Evolutionary conservation across 35 echinoderm and acorn worm genomes (phyloP), one percentile per base, ranked within the genome.

Genomic region (Patiria miniata): DNA sequence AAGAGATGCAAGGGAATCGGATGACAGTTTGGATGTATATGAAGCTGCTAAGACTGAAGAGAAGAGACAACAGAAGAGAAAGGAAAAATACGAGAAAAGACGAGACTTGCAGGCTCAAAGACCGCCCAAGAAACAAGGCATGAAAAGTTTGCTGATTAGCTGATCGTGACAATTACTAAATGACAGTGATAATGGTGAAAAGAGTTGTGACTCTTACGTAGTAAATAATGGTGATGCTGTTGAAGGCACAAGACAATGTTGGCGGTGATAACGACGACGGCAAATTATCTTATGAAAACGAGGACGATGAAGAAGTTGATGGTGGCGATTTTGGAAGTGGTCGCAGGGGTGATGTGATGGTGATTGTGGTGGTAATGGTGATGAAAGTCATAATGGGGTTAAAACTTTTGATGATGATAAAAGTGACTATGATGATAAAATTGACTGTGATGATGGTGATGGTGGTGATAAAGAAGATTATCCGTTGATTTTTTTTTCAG

Each of bases 1-100:
- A 34, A 73, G 65, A 16, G 34, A 73, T 73, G 65, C 65, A 73
- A 73, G 65, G 65, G 65, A 73, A 73, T 73, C 65, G 21, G 65
- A 73, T 16, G 65, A 34, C 29, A 73, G 65, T 73, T 73, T 73
- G 65, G 65, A 73, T 73, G 23, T 23, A 22, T 73, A 73, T 34
- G 21, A 73, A 73, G 65, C 65, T 34, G 65, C 29, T 26, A 5
- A 26, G 26, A 30, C 26, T 6, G 65, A 73, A 36, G 65, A 73
- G 29, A 73, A 73, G 29, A 73, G 65, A 9, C 65, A 34, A 23
- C 65, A 26, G 65, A 73, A 73, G 65, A 34, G 29, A 0, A 73
- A 34, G 34, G 65, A 73, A 26, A 73, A 73, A 30, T 26, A 34
- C 65, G 21, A 32, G 23, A 73, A 73, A 30, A 73, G 65, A 73